phyloP scores from a whole-genome alignment of 2,113 vertebrate genomes.

The Menidia beryllina region DNA sequence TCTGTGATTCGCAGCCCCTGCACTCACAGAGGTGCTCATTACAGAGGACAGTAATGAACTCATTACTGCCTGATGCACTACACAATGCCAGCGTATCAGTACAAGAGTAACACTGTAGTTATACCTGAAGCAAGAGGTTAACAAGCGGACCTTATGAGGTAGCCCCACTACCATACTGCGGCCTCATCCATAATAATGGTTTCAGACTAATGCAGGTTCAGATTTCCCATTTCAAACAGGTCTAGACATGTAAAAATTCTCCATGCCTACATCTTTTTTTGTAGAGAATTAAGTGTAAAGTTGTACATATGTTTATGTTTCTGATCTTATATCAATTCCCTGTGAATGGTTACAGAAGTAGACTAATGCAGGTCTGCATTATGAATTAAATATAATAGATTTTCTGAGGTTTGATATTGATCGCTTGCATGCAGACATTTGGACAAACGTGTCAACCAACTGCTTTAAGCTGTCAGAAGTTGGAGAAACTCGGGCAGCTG shows the following conservation, averaged over 20 bases:
- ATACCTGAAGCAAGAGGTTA: not conserved
- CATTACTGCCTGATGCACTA: not conserved
- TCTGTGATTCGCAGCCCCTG: conserved; percentile 1
- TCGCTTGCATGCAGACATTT: not conserved
- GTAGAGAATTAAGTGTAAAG: too few relatives aligned
- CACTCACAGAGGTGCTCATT: conserved; percentile 3
- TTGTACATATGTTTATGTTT: too few relatives aligned
- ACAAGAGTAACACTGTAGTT: not conserved
- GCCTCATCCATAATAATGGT: not conserved
- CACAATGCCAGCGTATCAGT: not conserved
- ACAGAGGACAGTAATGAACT: not conserved
- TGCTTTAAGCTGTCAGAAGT: not conserved
- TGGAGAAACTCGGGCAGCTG: not conserved
- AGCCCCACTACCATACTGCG: not conserved
- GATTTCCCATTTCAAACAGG: not conserved
- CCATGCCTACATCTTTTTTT: too few relatives aligned
- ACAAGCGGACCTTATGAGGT: not conserved
- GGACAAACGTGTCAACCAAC: not conserved
- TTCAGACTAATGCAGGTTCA: too few relatives aligned
- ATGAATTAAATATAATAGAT: too few relatives aligned
- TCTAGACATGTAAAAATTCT: too few relatives aligned
- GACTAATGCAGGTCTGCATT: too few relatives aligned
- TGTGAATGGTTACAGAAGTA: too few relatives aligned
- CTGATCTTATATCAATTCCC: too few relatives aligned
- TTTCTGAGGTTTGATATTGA: too few relatives aligned